Evolutionary conservation across 2,888 invertebrate genomes (phyloP).

Genomic region (Pyrochroa serraticornis): DNA sequence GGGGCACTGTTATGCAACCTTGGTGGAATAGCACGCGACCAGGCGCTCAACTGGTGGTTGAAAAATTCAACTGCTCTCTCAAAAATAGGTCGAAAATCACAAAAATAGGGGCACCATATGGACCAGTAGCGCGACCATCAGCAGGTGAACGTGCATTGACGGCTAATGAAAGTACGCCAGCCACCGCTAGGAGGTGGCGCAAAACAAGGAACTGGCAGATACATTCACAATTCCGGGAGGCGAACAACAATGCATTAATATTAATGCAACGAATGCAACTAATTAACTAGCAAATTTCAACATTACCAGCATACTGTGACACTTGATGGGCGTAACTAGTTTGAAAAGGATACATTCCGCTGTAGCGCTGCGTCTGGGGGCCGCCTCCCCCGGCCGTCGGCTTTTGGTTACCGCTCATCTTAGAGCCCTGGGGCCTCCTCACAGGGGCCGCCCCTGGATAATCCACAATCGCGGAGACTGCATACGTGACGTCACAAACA

Average conservation of each 20-base stretch:
- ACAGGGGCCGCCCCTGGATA: slow-evolving; percentile 66
- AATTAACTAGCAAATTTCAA: slow-evolving; percentile 36
- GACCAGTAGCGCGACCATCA: slow-evolving; percentile 35
- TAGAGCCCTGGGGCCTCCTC: slow-evolving; percentile 63
- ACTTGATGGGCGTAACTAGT: slow-evolving; percentile 51
- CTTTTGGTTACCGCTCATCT: slow-evolving; percentile 72
- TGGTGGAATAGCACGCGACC: not conserved
- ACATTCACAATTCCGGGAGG: slow-evolving; percentile 20
- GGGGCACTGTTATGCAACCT: too few species aligned
- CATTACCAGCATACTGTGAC: slow-evolving; percentile 43
- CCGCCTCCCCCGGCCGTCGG: slow-evolving; percentile 66
- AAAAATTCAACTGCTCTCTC: too few species aligned
- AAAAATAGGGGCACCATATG: slow-evolving; percentile 44
- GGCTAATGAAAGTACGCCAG: slow-evolving; percentile 51
- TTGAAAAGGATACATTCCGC: slow-evolving; percentile 66
- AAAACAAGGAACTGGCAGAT: slow-evolving; percentile 17
- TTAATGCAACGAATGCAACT: slow-evolving; percentile 14
- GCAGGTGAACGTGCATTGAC: slow-evolving; percentile 52
- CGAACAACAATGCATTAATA: slow-evolving; percentile 3
- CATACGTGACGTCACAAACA: slow-evolving; percentile 56
- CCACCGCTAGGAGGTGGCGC: slow-evolving; percentile 5
- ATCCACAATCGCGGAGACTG: slow-evolving; percentile 48
- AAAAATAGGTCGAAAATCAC: too few species aligned
- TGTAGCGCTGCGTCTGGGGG: slow-evolving; percentile 63
- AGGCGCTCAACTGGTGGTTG: too few species aligned